Evolutionary conservation across 2,888 invertebrate species (phyloP).

Genomic region (Sesia apiformis): DNA sequence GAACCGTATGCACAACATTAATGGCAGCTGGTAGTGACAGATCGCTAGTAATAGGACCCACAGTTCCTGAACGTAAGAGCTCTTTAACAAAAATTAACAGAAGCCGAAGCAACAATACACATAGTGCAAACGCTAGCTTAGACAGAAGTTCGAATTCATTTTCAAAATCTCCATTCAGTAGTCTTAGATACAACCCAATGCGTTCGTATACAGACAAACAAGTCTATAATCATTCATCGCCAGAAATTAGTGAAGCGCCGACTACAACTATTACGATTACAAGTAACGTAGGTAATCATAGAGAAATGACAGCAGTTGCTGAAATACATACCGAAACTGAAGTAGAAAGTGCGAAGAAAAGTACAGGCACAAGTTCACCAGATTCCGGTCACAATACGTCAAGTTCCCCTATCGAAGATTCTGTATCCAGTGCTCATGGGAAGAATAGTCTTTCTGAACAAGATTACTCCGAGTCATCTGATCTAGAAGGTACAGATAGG

Average conservation of each 20-base stretch:
- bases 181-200: slow-evolving; percentile 48
- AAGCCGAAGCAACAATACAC: slow-evolving; percentile 64
- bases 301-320: slow-evolving; percentile 76
- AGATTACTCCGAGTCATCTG: slow-evolving; percentile 90
- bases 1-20: slow-evolving; percentile 90
- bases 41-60: slow-evolving; percentile 79
- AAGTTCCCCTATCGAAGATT: slow-evolving; percentile 84
- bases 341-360: slow-evolving; percentile 65
- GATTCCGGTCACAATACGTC: slow-evolving; percentile 89
- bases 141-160: slow-evolving; percentile 67
- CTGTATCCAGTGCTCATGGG: slow-evolving; percentile 81
- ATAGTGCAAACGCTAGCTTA: slow-evolving; percentile 71
- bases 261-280: slow-evolving; percentile 55
- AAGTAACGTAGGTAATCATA: slow-evolving; percentile 49
- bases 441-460: slow-evolving; percentile 83
- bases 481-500: slow-evolving; percentile 90
- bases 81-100: slow-evolving; percentile 78
- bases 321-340: slow-evolving; percentile 69
- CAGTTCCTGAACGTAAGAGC: slow-evolving; percentile 88
- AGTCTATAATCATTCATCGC: slow-evolving; percentile 46
- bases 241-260: slow-evolving; percentile 45
- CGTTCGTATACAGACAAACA: slow-evolving; percentile 47
- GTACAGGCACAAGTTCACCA: slow-evolving; percentile 82
- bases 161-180: slow-evolving; percentile 55
- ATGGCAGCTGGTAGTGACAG: slow-evolving; percentile 80